Conservation (phyloP, 2,797 vertebrate species). For the Zalophus californianus region DNA sequence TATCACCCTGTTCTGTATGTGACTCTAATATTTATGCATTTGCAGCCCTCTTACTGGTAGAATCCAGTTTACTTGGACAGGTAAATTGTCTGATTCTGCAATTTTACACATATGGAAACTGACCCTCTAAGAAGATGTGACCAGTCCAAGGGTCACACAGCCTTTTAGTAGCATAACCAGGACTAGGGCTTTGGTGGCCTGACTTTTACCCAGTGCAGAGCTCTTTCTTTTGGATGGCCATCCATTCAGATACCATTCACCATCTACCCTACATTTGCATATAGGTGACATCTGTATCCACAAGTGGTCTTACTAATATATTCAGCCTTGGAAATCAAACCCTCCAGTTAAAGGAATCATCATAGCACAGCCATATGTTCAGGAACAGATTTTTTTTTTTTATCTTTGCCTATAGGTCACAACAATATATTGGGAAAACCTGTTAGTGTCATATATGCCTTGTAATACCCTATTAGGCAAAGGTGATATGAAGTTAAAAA, state of each 20-base stretch:
- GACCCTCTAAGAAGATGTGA: background rate
- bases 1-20: background rate
- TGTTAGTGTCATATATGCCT: background rate
- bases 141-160: background rate
- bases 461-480: background rate
- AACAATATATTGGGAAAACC: background rate
- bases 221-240: background rate
- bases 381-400: slow-evolving; percentile 4
- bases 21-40: background rate
- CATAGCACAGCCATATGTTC: background rate
- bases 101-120: background rate
- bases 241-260: background rate
- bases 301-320: background rate
- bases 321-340: slow-evolving; percentile 43
- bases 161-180: background rate
- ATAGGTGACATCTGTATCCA: background rate
- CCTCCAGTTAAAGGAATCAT: background rate
- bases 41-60: background rate
- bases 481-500: background rate
- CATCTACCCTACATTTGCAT: background rate
- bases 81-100: background rate
- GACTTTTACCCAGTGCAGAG: background rate
- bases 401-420: background rate
- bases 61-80: background rate
- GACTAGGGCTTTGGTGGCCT: background rate